These are phyloP conservation scores for Falco peregrinus DNA, from an alignment of 2,797 vertebrate species.

Conservation along the genomic window DNA sequence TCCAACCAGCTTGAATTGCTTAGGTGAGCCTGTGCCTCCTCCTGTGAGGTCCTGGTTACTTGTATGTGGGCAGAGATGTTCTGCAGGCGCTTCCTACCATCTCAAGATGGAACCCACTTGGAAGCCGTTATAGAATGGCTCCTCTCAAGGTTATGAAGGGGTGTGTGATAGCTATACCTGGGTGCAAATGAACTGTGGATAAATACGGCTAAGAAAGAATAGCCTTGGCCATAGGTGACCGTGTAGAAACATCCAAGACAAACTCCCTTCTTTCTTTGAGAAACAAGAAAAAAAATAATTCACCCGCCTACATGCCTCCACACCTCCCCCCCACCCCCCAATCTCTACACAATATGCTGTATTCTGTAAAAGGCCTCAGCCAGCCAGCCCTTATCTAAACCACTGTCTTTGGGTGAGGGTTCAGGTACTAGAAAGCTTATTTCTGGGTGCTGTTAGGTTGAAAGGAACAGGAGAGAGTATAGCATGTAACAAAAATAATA, in stretches of 20 bases:
- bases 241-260: background rate
- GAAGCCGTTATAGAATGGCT: background rate
- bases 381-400: constrained; percentile 18
- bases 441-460: constrained; percentile 14
- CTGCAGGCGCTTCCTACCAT: background rate
- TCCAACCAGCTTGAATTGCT: background rate
- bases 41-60: background rate
- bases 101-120: background rate
- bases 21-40: background rate
- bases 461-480: background rate
- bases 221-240: background rate
- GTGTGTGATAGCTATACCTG: background rate
- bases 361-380: background rate
- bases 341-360: background rate
- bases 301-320: too few relatives aligned
- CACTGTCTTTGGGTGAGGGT: background rate
- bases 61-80: background rate
- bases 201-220: background rate
- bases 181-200: background rate
- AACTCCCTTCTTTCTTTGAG: background rate
- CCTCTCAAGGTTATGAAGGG: background rate
- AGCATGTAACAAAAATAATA: constrained; percentile 7
- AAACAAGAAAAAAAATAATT: background rate
- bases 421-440: constrained; percentile 6
- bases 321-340: background rate